Conservation (phyloP, 2,113 vertebrate species). For the zebrafish (Danio rerio) region DNA sequence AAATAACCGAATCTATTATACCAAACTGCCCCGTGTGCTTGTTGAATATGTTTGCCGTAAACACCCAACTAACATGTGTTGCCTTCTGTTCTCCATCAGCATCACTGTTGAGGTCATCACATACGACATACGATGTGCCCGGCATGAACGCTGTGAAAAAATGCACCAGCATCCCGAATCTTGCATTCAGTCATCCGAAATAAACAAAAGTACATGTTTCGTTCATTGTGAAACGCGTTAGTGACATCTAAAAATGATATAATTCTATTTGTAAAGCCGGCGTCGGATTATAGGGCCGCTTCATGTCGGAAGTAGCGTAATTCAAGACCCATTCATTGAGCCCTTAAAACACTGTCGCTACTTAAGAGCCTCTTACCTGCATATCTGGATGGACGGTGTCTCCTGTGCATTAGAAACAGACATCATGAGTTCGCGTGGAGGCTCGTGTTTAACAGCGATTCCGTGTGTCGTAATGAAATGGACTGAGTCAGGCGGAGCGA, state of each 20-base stretch:
- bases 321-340: background rate
- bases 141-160: background rate
- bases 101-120: conserved; percentile 59
- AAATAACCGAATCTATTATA: background rate
- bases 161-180: background rate
- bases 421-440: conserved; percentile 62
- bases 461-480: conserved; percentile 30
- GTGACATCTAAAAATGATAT: background rate
- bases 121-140: conserved; percentile 24
- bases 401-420: conserved; percentile 57
- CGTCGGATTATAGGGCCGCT: conserved; percentile 40
- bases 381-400: conserved; percentile 80
- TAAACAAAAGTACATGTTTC: background rate
- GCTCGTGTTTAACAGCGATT: conserved; percentile 45
- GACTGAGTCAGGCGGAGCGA: conserved; percentile 34
- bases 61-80: conserved; percentile 48
- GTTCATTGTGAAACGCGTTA: background rate
- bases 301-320: background rate
- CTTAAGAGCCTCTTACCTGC: conserved; percentile 77
- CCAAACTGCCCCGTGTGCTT: too few relatives aligned
- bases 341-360: background rate
- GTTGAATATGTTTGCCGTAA: background rate
- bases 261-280: conserved; percentile 38
- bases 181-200: background rate
- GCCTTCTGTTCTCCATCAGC: background rate